Evolutionary conservation across 2,113 vertebrate genomes (phyloP).

Genomic region (Globicephala melas): DNA sequence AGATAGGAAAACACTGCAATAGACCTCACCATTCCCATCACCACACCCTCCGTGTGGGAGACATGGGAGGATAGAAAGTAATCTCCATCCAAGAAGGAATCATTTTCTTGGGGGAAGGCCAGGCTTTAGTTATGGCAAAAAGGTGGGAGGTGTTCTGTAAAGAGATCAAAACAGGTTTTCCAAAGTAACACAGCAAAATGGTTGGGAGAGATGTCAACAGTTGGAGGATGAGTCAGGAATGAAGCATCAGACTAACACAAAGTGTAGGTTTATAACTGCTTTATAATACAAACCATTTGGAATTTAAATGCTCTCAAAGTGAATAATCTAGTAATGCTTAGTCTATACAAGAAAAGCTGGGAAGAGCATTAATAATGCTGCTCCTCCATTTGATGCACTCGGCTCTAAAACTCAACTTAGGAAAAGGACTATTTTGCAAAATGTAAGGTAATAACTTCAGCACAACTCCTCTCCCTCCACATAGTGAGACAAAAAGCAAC

Average conservation of each 20-base stretch:
- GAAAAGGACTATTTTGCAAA: conserved; percentile 12
- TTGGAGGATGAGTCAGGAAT: background rate
- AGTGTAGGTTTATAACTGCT: background rate
- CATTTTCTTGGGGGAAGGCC: background rate
- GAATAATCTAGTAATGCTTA: background rate
- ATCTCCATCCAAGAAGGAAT: background rate
- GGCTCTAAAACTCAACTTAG: conserved; percentile 2
- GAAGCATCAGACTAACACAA: background rate
- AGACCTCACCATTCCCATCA: background rate
- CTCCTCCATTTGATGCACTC: background rate
- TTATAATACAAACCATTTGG: background rate
- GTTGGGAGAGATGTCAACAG: background rate
- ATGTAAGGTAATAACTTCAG: background rate
- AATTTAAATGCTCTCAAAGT: conserved; percentile 41
- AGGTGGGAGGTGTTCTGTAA: background rate
- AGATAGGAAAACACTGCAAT: background rate
- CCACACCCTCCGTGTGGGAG: background rate
- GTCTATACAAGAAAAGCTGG: background rate
- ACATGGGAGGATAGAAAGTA: background rate
- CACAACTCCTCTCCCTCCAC: background rate
- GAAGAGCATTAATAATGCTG: background rate
- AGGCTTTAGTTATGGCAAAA: background rate
- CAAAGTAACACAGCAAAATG: background rate
- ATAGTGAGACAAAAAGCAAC: background rate
- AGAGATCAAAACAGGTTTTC: background rate